Base-by-base conservation (phyloP, 2,113 vertebrate genomes). In the Lophius piscatorius region DNA sequence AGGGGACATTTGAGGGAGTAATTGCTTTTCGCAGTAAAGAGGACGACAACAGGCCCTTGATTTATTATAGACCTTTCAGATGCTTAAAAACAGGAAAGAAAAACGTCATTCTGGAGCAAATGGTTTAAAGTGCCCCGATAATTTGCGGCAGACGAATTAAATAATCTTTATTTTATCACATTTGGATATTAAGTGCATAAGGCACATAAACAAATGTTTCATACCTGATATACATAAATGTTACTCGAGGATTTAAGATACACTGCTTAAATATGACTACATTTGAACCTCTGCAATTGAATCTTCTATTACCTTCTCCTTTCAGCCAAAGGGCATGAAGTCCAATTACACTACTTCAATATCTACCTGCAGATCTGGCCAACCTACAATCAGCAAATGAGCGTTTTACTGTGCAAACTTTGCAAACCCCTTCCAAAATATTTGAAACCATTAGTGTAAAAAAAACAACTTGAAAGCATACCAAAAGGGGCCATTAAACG, bases 331-430 rank as follows among this genome's bases (percentile, higher is more conserved):
- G 61, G 80, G 71, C 77, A 85, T 46, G 51, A 85, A 87, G 80
- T 84, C 78, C 78, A 87, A 86, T 90, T 87, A 82, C 71, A 82
- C 60, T 33, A 66, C 82, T 78, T 73, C 72, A 68, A 74, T 82
- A 87, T 88, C 90, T 80, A 73, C 49, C 72, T 60, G 64, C 57
- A 74, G 51, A 88, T 89, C 86, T 87, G 70, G 80, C 86, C 83
- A 87, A 83, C 71, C 79, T 76, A 70, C 73, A 81, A 81, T 88
- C 78, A 87, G 84, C 84, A 89, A 90, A 91, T 86, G 74, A 87
- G 82, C 48, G 81, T 83, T 84, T 88, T 68, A 66, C 72, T 81
- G 73, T 57, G 80, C 73, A 88, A 89, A 89, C 76, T 81, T 62
- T 77, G 68, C 59, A 82, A 84, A 84, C 59, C 70, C 68, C 52